Conservation (phyloP, 2,888 invertebrate genomes). For the Microctonus hyperodae region DNA sequence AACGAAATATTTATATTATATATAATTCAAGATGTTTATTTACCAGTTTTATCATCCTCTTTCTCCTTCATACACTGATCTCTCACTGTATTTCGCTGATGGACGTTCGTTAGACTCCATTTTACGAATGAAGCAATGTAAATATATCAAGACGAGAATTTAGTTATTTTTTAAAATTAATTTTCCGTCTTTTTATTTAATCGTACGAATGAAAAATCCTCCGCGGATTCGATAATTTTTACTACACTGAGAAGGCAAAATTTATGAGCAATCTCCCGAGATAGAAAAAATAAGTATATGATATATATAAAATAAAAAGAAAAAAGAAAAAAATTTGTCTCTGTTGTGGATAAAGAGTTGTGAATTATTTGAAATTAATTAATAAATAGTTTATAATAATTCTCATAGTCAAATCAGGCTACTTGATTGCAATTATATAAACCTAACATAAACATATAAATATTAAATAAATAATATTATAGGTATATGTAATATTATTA, state of each 20-base stretch:
- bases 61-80: constrained; percentile 17
- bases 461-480: too few relatives aligned
- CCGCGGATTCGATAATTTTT: not conserved
- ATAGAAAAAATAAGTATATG: too few relatives aligned
- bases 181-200: constrained; percentile 8
- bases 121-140: constrained; percentile 4
- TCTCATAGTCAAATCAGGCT: not conserved
- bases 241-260: constrained; percentile 32
- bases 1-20: constrained; percentile 22
- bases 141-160: too few relatives aligned
- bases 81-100: constrained; percentile 10
- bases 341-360: constrained; percentile 22
- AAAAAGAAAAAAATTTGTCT: too few relatives aligned
- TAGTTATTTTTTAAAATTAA: too few relatives aligned
- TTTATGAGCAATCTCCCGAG: constrained; percentile 36
- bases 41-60: constrained; percentile 20
- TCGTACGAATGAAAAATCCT: constrained; percentile 3
- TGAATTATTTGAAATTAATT: constrained; percentile 38
- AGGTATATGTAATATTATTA: too few relatives aligned
- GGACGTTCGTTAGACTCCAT: not conserved
- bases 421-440: constrained; percentile 20
- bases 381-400: constrained; percentile 40
- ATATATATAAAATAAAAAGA: too few relatives aligned
- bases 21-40: constrained; percentile 14
- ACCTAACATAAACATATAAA: not conserved